Percentiles rank a stretch among this genome's conserved stretches.
Evolutionary conservation across 2,888 invertebrate species (phyloP).

Genomic region (Frankliniella fusca): DNA sequence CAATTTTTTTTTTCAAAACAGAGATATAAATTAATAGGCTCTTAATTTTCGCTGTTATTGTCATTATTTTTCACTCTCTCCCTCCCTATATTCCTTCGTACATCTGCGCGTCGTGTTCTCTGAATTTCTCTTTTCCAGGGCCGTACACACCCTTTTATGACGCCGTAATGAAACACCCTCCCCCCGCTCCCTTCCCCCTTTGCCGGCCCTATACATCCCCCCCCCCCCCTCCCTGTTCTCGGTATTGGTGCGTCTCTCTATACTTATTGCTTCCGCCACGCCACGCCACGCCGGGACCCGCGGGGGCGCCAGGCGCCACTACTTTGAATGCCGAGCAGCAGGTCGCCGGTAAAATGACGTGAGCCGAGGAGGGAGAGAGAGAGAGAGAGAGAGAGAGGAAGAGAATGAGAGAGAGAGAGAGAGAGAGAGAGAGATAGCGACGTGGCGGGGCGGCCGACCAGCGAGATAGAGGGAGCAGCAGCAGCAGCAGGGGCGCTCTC

Average conservation of each 20-base stretch:
- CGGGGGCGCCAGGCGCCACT: neutral
- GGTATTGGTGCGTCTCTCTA: neutral
- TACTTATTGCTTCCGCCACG: too few species aligned
- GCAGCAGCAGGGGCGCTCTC: neutral
- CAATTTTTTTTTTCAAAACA: too few species aligned
- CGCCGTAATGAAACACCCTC: neutral
- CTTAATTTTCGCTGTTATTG: too few species aligned
- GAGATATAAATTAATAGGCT: too few species aligned
- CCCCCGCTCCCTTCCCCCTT: neutral
- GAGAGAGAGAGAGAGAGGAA: neutral
- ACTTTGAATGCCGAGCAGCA: conserved; percentile 16
- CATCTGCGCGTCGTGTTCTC: too few species aligned
- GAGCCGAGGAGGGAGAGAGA: neutral
- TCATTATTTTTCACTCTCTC: too few species aligned
- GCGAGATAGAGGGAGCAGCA: neutral
- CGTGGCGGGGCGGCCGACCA: neutral
- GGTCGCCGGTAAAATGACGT: conserved; percentile 19
- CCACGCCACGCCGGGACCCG: too few species aligned
- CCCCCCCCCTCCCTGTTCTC: neutral
- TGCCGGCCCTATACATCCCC: neutral
- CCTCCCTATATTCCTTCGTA: too few species aligned
- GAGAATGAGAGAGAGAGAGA: neutral
- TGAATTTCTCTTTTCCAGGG: too few species aligned
- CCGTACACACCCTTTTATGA: neutral
- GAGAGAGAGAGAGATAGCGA: neutral